A percentile compares a stretch with the other conserved stretches of the same genome.
Conservation (phyloP, 2,113 vertebrate genomes). For the Pampusana beccarii region DNA sequence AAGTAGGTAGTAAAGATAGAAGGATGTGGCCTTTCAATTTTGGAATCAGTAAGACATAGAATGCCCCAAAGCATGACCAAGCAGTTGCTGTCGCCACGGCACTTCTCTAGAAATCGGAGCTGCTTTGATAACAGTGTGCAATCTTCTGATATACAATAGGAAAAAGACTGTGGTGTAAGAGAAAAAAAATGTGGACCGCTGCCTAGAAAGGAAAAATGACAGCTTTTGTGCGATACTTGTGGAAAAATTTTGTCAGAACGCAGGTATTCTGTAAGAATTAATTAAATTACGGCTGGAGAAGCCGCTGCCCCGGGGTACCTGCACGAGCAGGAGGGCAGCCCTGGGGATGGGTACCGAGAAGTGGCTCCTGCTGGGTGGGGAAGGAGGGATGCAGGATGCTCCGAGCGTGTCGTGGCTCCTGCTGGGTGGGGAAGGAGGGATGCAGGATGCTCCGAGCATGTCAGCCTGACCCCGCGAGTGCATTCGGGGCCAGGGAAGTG, state of each 20-base stretch:
- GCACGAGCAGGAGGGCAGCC: not conserved
- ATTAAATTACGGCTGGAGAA: not conserved
- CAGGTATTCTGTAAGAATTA: not conserved
- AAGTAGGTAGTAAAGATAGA: not conserved
- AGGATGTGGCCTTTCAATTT: not conserved
- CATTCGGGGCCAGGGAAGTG: not conserved
- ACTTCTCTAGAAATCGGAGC: not conserved
- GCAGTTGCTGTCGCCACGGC: not conserved
- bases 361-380: not conserved
- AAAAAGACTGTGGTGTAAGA: not conserved
- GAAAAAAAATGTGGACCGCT: not conserved
- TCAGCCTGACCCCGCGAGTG: fast-evolving
- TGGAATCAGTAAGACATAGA: not conserved
- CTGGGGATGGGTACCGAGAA: not conserved
- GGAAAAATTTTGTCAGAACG: not conserved
- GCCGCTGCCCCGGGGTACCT: not conserved
- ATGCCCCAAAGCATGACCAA: not conserved
- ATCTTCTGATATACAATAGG: not conserved
- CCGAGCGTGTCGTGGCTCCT: fast-evolving
- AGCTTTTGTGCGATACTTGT: not conserved
- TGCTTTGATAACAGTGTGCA: fast-evolving
- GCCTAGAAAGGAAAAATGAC: not conserved
- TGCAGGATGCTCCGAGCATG: fast-evolving
- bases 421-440: not conserved
- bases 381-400: not conserved